Base-by-base conservation (phyloP, 2,888 invertebrate genomes). In the Lepidochrysops patricia region DNA sequence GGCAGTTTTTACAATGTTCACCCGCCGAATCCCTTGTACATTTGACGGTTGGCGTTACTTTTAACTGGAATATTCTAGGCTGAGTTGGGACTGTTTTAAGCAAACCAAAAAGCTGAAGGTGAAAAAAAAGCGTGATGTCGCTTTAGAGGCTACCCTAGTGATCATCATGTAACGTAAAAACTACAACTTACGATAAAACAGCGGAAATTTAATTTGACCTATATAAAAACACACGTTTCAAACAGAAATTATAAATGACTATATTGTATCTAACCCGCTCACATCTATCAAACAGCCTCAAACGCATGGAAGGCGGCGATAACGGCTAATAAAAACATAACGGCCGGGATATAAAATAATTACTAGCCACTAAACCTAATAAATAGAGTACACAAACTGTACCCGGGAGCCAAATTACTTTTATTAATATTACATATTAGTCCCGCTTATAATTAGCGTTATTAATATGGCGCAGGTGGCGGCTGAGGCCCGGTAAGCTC, bases 401-500 rank as follows among this genome's bases (percentile, higher is more conserved):
- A 9, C 54, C 61, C 61, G 62, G 54, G 65, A 66, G 68, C 67
- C 68, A 73, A 76, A 76, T 77, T 74, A 71, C 72, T 70, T 71
- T 72, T 69, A 72, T 70, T 69, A 70, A 72, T 71, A 71, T 73
- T 72, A 80, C 74, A 72, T 73, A 80, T 80, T 68, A 72, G 72
- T 61, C 63, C 69, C 72, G 76, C 78, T 78, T 75, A 79, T 77
- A 80, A 79, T 83, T 78, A 81, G 77, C 13, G 61, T 67, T 68
- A 74, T 72, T 70, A 70, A 70, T 72, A 64, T 58, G 62, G 65
- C 63, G 63, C 70, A 72, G 70, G 71, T 72, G 70, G 57, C 57
- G 62, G 58, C 63, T 59, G 19, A 43, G 54, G 12, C 32, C 54
- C 29, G 4, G 27, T 52, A 54, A 54, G 54, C 54, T 19, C 9